Evolutionary conservation across 2,888 invertebrate species (phyloP).

Genomic region (Zaprionus bogoriensis): DNA sequence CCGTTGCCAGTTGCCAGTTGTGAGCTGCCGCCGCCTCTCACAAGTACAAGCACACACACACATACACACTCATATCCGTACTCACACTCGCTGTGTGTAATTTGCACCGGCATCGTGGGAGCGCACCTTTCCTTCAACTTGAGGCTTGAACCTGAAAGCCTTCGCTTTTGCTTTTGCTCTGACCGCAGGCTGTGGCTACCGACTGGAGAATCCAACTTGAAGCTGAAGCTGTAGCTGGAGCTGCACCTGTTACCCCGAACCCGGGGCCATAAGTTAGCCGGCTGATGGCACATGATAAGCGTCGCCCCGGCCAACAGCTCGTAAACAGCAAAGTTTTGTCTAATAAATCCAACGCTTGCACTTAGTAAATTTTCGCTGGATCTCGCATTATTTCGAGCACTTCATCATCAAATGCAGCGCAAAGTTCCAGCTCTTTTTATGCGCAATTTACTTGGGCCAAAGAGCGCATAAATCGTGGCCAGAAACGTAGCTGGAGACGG

Average conservation of each 20-base stretch:
- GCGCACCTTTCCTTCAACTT: conserved; percentile 65
- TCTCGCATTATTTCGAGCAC: conserved; percentile 71
- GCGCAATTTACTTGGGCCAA: conserved; percentile 78
- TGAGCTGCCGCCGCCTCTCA: conserved; percentile 48
- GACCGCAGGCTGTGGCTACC: conserved; percentile 59
- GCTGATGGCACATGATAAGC: conserved; percentile 65
- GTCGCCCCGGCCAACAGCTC: conserved; percentile 68
- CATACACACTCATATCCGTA: not conserved
- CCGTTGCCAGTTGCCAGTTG: conserved; percentile 45
- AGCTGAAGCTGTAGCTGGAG: conserved; percentile 9
- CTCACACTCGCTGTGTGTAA: conserved; percentile 48
- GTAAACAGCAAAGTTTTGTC: conserved; percentile 74
- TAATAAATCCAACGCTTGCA: conserved; percentile 74
- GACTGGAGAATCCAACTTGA: conserved; percentile 16
- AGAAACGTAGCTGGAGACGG: conserved; percentile 22
- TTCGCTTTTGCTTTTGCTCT: conserved; percentile 31
- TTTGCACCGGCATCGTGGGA: conserved; percentile 72
- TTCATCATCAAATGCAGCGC: conserved; percentile 70
- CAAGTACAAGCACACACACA: conserved; percentile 25
- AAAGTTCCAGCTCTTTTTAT: conserved; percentile 69
- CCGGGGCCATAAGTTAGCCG: conserved; percentile 61
- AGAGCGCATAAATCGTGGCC: conserved; percentile 71
- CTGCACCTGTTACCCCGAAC: conserved; percentile 71
- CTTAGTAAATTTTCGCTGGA: conserved; percentile 70
- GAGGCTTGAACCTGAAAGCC: conserved; percentile 45